Conservation (phyloP, 2,113 vertebrate species). For the Protobothrops mucrosquamatus region DNA sequence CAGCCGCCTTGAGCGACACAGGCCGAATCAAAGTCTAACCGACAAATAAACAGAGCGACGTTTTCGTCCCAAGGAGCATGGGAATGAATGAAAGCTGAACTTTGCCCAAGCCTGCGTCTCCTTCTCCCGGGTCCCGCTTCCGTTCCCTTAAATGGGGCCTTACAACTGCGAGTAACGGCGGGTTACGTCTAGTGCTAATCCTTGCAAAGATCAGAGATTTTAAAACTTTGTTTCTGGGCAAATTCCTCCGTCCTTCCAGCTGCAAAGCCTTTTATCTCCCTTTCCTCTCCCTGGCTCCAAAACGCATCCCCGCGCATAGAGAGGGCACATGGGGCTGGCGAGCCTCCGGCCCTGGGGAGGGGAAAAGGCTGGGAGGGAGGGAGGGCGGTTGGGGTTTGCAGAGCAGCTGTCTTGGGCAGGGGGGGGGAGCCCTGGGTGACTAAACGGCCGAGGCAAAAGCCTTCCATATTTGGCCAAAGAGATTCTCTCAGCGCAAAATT, state of each 20-base stretch:
- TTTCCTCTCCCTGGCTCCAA: background rate
- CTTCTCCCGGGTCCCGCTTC: background rate
- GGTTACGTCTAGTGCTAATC: background rate
- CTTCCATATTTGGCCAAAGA: slow-evolving; percentile 82
- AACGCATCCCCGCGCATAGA: background rate
- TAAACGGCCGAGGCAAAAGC: slow-evolving; percentile 68
- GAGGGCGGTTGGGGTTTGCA: slow-evolving; percentile 61
- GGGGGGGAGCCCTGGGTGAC: slow-evolving; percentile 70
- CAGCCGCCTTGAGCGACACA: too few species aligned
- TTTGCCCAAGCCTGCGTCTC: background rate
- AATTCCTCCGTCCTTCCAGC: background rate
- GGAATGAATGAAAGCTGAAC: background rate
- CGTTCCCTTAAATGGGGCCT: background rate
- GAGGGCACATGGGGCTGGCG: background rate
- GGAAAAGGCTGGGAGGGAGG: background rate
- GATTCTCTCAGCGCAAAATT: slow-evolving; percentile 35
- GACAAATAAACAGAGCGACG: background rate
- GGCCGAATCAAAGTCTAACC: background rate
- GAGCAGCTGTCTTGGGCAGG: slow-evolving; percentile 69
- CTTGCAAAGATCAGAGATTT: background rate
- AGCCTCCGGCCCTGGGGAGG: background rate
- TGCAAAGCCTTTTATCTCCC: background rate
- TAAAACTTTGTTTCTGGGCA: background rate
- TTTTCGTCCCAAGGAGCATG: background rate
- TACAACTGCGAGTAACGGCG: accelerated